Conservation (phyloP, 92 coral and sea anemone genomes). For the Bergia sp. region DNA sequence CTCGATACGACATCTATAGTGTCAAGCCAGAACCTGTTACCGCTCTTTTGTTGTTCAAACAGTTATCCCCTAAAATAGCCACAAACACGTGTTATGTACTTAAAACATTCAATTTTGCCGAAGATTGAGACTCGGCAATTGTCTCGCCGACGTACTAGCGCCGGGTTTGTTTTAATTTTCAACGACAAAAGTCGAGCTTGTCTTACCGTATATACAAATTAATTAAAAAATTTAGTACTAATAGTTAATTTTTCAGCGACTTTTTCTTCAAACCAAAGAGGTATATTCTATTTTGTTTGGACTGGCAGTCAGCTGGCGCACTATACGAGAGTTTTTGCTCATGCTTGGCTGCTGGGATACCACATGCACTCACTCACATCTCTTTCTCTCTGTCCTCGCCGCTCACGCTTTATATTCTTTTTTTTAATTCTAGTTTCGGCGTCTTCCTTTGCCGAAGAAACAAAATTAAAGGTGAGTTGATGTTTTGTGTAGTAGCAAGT, state of each 20-base stretch:
- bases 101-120: constrained; percentile 2
- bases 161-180: not conserved
- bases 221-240: not conserved
- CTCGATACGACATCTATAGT: not conserved
- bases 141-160: too few relatives aligned
- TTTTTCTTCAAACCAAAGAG: not conserved
- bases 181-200: not conserved
- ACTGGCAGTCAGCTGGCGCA: not conserved
- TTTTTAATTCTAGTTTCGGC: constrained; percentile 4
- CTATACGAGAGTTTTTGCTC: not conserved
- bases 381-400: too few relatives aligned
- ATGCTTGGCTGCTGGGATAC: not conserved
- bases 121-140: not conserved
- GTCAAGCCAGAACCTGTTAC: not conserved
- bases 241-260: not conserved
- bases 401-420: not conserved
- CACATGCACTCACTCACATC: not conserved
- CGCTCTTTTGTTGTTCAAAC: constrained; percentile 21
- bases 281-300: not conserved
- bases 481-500: not conserved
- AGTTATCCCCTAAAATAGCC: constrained; percentile 34
- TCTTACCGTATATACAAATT: not conserved
- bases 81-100: constrained; percentile 23
- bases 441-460: constrained; percentile 20
- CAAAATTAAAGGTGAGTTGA: constrained; percentile 3